These are phyloP conservation scores for Drosophila stalkeri DNA, from an alignment of 2,888 invertebrate genomes.

Conservation along the genomic window DNA sequence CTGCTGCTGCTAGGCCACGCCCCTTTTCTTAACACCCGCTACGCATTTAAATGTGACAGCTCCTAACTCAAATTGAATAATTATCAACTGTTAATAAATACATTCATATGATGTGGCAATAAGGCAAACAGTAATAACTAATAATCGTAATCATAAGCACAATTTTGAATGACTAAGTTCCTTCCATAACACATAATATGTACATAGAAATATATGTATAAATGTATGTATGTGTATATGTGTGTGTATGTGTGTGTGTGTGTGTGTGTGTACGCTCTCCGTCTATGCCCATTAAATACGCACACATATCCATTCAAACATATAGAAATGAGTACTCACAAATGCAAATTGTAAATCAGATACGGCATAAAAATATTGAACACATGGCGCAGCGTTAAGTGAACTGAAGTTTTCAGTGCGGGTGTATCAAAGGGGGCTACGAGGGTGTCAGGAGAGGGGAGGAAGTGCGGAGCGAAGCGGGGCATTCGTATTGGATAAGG, in stretches of 20 bases:
- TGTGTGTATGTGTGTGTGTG: slow-evolving; percentile 2
- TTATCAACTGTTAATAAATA: slow-evolving; percentile 43
- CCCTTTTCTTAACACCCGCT: neutral
- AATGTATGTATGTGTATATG: neutral
- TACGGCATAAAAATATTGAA: slow-evolving; percentile 77
- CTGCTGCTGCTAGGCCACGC: slow-evolving; percentile 12
- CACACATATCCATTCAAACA: slow-evolving; percentile 27
- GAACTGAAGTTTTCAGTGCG: slow-evolving; percentile 56
- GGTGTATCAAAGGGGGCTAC: slow-evolving; percentile 22
- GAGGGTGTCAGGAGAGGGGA: neutral
- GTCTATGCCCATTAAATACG: slow-evolving; percentile 34
- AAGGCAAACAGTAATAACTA: slow-evolving; percentile 26
- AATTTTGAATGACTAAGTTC: slow-evolving; percentile 56
- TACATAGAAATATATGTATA: neutral
- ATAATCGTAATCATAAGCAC: slow-evolving; percentile 37
- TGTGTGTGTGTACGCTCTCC: slow-evolving; percentile 1
- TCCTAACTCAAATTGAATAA: slow-evolving; percentile 25
- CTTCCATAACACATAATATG: slow-evolving; percentile 25
- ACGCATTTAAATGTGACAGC: slow-evolving; percentile 24
- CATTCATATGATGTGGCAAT: slow-evolving; percentile 11
- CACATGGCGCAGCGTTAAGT: slow-evolving; percentile 70
- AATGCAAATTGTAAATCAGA: slow-evolving; percentile 77
- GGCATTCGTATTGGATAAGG: slow-evolving; percentile 6
- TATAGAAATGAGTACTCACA: slow-evolving; percentile 32
- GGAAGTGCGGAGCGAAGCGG: slow-evolving; percentile 15